Evolutionary conservation across 2,888 invertebrate genomes (phyloP), one percentile per base, ranked within the genome.

Genomic region (Troides aeacus): DNA sequence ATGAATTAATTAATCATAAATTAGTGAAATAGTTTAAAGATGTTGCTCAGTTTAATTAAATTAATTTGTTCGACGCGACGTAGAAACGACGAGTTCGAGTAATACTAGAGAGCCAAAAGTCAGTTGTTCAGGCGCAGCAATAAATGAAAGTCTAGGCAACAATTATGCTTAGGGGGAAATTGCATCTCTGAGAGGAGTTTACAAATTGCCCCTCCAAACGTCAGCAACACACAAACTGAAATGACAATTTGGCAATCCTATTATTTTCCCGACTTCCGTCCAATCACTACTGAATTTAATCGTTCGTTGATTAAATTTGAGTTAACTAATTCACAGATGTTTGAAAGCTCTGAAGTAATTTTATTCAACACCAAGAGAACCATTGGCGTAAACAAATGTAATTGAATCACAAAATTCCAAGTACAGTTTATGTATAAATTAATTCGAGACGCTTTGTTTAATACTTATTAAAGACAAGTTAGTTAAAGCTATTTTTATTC

Each of bases 161-260:
- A 92, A 92, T 92, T 90, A 91, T 81, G 79, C 81, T 81, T 78
- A 83, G 84, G 78, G 78, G 89, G 87, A 88, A 90, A 90, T 89
- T 90, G 87, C 88, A 88, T 85, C 89, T 85, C 87, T 82, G 86
- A 75, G 85, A 84, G 86, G 82, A 83, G 83, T 81, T 86, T 87
- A 82, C 87, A 86, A 90, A 88, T 89, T 88, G 86, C 81, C 80
- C 77, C 5, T 30, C 30, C 76, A 84, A 88, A 82, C 84, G 85
- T 86, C 86, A 87, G 84, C 83, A 82, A 78, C 77, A 83, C 81
- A 79, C 75, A 71, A 77, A 78, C 78, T 82, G 79, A 84, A 87
- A 85, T 84, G 84, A 84, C 86, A 85, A 85, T 88, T 87, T 82
- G 80, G 80, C 76, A 79, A 74, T 78, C 75, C 72, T 80, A 80